Percentiles rank a stretch among this genome's conserved stretches.
phyloP scores from a whole-genome alignment of 1,140 invertebrate genomes.

The Neocloeon triangulifer region DNA sequence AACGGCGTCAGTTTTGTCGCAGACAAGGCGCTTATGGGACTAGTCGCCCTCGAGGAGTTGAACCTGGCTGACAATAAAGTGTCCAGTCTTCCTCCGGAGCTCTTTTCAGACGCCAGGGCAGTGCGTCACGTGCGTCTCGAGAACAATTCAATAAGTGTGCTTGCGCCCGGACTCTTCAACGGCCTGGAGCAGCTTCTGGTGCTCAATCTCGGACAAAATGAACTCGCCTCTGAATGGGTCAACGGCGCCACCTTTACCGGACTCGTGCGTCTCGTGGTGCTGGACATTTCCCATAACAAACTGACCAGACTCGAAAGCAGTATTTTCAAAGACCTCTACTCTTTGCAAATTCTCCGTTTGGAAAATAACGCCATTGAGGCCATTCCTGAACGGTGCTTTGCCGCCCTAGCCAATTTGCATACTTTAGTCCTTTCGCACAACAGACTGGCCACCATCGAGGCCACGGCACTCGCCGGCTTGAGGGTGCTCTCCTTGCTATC shows the following conservation, averaged over 20 bases:
- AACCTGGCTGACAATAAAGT: conserved; percentile 63
- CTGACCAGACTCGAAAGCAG: conserved; percentile 50
- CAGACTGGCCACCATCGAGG: conserved; percentile 41
- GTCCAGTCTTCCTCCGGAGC: conserved; percentile 53
- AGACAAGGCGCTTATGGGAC: conserved; percentile 57
- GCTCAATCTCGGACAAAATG: conserved; percentile 66
- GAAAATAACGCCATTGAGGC: conserved; percentile 63
- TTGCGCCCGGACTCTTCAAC: conserved; percentile 64
- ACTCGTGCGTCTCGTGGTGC: conserved; percentile 49
- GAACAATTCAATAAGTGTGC: conserved; percentile 67
- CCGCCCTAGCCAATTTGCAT: conserved; percentile 54
- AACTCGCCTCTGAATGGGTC: conserved; percentile 67
- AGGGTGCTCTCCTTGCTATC: conserved; percentile 30
- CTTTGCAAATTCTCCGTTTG: conserved; percentile 55
- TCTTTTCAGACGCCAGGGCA: conserved; percentile 56
- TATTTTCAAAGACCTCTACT: conserved; percentile 57
- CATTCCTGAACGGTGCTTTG: conserved; percentile 61
- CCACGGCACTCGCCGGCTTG: conserved; percentile 13
- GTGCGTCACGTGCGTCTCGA: conserved; percentile 61
- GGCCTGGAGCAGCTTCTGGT: conserved; percentile 57
- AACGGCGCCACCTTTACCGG: conserved; percentile 68
- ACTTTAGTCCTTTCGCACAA: conserved; percentile 72
- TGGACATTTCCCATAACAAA: conserved; percentile 62
- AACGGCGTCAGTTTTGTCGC: conserved; percentile 53
- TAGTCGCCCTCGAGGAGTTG: conserved; percentile 47